These are phyloP conservation scores for Pachypeltis micranthus DNA, from an alignment of 1,140 invertebrate species.

Conservation along the genomic window DNA sequence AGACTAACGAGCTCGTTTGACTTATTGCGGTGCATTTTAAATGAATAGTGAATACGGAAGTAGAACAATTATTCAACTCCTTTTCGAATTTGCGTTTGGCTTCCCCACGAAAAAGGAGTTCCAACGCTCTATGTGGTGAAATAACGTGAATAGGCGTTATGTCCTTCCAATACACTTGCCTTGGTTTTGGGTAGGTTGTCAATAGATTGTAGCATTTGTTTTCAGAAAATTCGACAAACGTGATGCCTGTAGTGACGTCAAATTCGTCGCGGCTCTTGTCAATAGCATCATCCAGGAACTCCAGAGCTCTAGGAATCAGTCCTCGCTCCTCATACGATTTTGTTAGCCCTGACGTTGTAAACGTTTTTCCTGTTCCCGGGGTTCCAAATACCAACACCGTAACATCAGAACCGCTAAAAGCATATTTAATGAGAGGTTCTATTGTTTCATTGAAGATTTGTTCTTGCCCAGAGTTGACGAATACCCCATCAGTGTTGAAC, in stretches of 20 bases:
- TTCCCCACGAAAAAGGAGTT: not conserved
- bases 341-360: not conserved
- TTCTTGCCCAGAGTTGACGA: too few species aligned
- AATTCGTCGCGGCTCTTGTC: not conserved
- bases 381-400: not conserved
- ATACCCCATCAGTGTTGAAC: too few species aligned
- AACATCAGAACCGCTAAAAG: too few species aligned
- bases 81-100: not conserved
- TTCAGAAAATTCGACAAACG: not conserved
- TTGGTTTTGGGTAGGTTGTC: not conserved
- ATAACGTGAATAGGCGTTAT: not conserved
- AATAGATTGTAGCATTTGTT: not conserved
- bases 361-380: not conserved
- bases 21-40: not conserved
- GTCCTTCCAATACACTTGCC: not conserved
- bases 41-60: not conserved
- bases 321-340: not conserved
- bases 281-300: not conserved
- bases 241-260: not conserved
- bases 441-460: too few species aligned
- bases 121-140: not conserved
- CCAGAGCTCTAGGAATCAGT: not conserved
- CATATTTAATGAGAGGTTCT: too few species aligned
- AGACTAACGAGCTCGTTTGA: not conserved
- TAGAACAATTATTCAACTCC: not conserved